Conservation (phyloP, 1,140 invertebrate species). For the Mizuhopecten yessoensis region DNA sequence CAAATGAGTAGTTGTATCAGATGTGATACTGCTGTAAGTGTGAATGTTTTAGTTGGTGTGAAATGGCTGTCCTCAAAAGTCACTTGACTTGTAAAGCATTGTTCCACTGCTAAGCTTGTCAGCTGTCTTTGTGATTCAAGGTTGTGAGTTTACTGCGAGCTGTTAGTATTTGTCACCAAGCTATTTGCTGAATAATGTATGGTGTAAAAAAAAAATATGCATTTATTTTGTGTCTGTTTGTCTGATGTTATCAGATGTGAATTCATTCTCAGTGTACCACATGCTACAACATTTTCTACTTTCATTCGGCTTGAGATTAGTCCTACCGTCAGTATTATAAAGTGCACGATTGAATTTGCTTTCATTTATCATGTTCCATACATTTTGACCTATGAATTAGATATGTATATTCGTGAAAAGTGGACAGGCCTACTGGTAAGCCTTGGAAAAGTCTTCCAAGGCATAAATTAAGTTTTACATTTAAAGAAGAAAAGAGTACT, state of each 20-base stretch:
- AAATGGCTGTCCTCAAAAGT: constrained; percentile 14
- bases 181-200: background rate
- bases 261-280: background rate
- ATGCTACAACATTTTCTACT: background rate
- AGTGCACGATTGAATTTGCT: background rate
- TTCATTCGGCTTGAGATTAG: background rate
- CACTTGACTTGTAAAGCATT: background rate
- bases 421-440: too few relatives aligned
- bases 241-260: background rate
- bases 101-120: background rate
- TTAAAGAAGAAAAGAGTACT: too few relatives aligned
- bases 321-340: background rate
- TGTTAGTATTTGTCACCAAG: background rate
- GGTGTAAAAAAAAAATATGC: background rate
- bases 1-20: background rate
- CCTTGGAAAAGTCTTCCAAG: too few relatives aligned
- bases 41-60: background rate
- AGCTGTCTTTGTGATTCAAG: background rate
- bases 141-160: background rate
- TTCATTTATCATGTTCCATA: background rate
- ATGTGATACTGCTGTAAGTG: background rate
- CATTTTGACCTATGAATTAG: background rate
- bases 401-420: too few relatives aligned
- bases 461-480: too few relatives aligned
- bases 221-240: background rate